Evolutionary conservation across 1,140 invertebrate genomes (phyloP).

Genomic region (Drosophila pseudoananassae): DNA sequence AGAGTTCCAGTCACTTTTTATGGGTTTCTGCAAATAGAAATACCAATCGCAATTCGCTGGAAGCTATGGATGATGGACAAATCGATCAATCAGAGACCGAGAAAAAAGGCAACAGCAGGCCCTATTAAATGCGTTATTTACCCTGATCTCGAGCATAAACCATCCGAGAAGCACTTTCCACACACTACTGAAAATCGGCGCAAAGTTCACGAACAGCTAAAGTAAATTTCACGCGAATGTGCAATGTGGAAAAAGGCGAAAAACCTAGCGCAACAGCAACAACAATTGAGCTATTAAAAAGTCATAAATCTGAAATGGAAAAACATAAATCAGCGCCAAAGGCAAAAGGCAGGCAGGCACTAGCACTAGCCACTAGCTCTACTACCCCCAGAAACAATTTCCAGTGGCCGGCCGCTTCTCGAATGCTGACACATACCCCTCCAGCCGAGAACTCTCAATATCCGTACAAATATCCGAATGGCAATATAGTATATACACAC

Average conservation of each 20-base stretch:
- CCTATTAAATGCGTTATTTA: slow-evolving; percentile 59
- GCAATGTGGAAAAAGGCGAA: slow-evolving; percentile 62
- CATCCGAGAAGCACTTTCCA: slow-evolving; percentile 53
- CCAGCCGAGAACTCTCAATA: slow-evolving; percentile 21
- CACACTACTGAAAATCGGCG: slow-evolving; percentile 48
- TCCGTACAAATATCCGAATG: background rate
- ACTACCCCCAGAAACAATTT: slow-evolving; percentile 61
- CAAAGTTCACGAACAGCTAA: slow-evolving; percentile 69
- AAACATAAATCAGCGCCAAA: slow-evolving; percentile 77
- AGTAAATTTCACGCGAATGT: slow-evolving; percentile 80
- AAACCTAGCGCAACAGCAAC: slow-evolving; percentile 37
- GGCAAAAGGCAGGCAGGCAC: slow-evolving; percentile 28
- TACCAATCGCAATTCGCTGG: slow-evolving; percentile 30
- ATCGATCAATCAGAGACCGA: slow-evolving; percentile 36
- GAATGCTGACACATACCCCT: slow-evolving; percentile 54
- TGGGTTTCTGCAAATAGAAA: slow-evolving; percentile 4
- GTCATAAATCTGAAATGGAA: slow-evolving; percentile 82
- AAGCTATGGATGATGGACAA: slow-evolving; percentile 38
- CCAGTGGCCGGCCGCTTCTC: slow-evolving; percentile 45
- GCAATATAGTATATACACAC: background rate
- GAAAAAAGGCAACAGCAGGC: slow-evolving; percentile 33
- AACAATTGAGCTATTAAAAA: slow-evolving; percentile 81
- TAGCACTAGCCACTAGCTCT: slow-evolving; percentile 7
- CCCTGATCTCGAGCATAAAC: slow-evolving; percentile 29
- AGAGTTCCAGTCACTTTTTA: slow-evolving; percentile 22